Evolutionary conservation across 2,113 vertebrate genomes (phyloP).

Genomic region (Terrapene triunguis): DNA sequence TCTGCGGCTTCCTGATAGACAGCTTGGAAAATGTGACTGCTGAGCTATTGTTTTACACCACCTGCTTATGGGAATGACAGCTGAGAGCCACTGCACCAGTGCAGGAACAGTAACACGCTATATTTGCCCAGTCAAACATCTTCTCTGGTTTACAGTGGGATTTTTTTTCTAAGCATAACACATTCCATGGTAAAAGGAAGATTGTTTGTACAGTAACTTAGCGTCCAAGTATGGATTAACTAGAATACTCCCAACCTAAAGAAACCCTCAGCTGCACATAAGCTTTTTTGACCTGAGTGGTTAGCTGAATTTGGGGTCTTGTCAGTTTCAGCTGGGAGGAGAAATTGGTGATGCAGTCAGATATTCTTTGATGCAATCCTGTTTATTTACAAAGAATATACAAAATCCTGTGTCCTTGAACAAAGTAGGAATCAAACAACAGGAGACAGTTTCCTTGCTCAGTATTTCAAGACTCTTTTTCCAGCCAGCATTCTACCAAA

Average conservation of each 20-base stretch:
- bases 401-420: not conserved
- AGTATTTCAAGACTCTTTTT: not conserved
- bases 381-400: fast-evolving
- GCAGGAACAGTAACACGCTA: conserved; percentile 20
- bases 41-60: conserved; percentile 73
- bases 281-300: not conserved
- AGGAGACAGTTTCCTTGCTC: not conserved
- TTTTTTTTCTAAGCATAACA: not conserved
- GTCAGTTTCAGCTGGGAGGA: not conserved
- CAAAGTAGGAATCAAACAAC: not conserved
- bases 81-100: conserved; percentile 54
- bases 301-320: not conserved
- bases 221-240: not conserved
- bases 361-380: not conserved
- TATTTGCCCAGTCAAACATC: conserved; percentile 25
- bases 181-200: not conserved
- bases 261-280: fast-evolving
- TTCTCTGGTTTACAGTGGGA: conserved; percentile 18
- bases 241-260: not conserved
- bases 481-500: not conserved
- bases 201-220: not conserved
- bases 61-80: conserved; percentile 79
- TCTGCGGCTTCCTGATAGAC: not conserved
- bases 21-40: not conserved
- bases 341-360: not conserved